These are phyloP conservation scores for Apis florea DNA, from an alignment of 1,140 invertebrate species.

Conservation along the genomic window DNA sequence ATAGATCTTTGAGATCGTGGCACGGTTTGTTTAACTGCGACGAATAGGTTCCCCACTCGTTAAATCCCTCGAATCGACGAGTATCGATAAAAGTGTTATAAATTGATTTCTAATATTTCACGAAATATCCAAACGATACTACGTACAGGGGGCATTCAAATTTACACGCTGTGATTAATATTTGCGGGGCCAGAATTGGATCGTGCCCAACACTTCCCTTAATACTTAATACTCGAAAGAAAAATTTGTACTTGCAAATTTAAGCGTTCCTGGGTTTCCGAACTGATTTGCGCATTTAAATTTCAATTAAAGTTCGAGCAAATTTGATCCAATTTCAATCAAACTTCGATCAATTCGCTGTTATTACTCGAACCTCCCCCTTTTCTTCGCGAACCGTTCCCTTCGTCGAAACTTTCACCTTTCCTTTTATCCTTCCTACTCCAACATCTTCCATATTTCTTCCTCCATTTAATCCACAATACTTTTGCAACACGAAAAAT, in stretches of 20 bases:
- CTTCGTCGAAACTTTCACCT: neutral
- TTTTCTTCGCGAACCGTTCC: neutral
- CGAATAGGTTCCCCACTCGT: neutral
- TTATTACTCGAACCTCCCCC: neutral
- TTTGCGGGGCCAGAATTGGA: neutral
- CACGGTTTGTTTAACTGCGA: neutral
- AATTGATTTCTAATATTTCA: too few relatives aligned
- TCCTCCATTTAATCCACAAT: too few relatives aligned
- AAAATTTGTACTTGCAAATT: conserved; percentile 20
- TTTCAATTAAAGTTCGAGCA: conserved; percentile 25
- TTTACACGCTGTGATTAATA: neutral
- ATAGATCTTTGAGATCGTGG: neutral
- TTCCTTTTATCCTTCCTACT: neutral
- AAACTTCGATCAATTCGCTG: conserved; percentile 11
- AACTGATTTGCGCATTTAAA: conserved; percentile 2
- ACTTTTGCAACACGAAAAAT: too few relatives aligned
- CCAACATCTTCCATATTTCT: too few relatives aligned
- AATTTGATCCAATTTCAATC: conserved; percentile 17
- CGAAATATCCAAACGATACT: too few relatives aligned
- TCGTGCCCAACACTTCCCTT: too few relatives aligned
- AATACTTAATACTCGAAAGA: neutral
- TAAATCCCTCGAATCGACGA: too few relatives aligned
- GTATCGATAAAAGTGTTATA: too few relatives aligned
- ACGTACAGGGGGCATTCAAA: neutral
- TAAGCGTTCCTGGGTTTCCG: neutral